Conservation (phyloP, 2,113 vertebrate genomes). For the Crypturellus undulatus region DNA sequence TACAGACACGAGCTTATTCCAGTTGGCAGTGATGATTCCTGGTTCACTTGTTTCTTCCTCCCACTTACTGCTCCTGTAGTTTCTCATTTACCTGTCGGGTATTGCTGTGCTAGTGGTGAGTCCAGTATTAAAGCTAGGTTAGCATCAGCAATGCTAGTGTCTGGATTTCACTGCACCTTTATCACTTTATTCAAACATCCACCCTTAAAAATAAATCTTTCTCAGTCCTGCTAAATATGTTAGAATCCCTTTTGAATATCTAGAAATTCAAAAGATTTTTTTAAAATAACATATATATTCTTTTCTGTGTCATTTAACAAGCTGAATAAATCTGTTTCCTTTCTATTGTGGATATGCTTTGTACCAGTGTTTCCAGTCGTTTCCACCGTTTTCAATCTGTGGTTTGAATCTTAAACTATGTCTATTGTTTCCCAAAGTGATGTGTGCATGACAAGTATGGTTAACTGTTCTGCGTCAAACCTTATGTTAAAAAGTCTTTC, state of each 20-base stretch:
- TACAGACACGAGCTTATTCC: neutral
- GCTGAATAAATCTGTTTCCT: neutral
- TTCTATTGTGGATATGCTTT: slow-evolving; percentile 11
- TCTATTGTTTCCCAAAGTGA: slow-evolving; percentile 36
- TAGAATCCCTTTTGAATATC: slow-evolving; percentile 27
- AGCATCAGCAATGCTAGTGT: neutral
- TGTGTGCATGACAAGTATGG: neutral
- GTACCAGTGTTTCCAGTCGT: neutral
- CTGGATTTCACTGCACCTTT: neutral
- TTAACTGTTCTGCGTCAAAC: slow-evolving; percentile 11
- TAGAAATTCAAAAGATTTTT: slow-evolving; percentile 8
- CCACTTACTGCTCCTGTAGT: neutral
- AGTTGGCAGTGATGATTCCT: neutral
- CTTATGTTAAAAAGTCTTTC: neutral
- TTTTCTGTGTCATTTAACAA: neutral
- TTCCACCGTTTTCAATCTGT: slow-evolving; percentile 30
- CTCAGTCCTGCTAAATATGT: neutral
- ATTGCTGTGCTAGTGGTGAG: neutral
- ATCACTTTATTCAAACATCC: neutral
- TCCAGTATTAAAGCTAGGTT: neutral
- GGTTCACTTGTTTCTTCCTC: neutral
- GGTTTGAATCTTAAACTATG: slow-evolving; percentile 43
- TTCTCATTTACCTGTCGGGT: neutral
- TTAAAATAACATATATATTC: neutral
- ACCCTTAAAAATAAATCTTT: neutral